Evolutionary conservation across 1,140 invertebrate genomes (phyloP).

Genomic region (Leptinotarsa undecemlineata): DNA sequence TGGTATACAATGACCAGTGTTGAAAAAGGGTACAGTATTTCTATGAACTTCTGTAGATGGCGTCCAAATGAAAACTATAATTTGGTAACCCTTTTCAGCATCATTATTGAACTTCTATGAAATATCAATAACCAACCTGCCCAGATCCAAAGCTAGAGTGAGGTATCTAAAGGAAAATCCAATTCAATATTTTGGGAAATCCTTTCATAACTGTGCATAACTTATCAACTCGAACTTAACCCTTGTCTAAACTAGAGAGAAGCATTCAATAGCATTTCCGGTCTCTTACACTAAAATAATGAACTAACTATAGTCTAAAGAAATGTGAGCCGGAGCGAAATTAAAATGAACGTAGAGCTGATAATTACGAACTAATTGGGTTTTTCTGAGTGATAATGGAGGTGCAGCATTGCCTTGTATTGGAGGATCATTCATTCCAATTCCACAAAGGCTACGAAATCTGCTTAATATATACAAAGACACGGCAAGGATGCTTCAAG

Average conservation of each 20-base stretch:
- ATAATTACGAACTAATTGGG: slow-evolving; percentile 28
- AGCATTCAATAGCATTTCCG: neutral
- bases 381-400: slow-evolving; percentile 26
- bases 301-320: slow-evolving; percentile 2
- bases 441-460: slow-evolving; percentile 22
- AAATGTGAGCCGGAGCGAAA: slow-evolving; percentile 22
- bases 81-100: no score
- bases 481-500: slow-evolving; percentile 10
- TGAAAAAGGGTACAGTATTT: no score
- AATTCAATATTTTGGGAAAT: no score
- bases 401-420: slow-evolving; percentile 4
- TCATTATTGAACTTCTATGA: no score
- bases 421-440: slow-evolving; percentile 19
- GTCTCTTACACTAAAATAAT: neutral
- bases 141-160: no score
- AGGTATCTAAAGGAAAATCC: no score
- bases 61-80: no score
- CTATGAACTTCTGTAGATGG: no score
- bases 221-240: no score
- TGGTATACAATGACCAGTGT: no score
- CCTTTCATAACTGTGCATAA: no score
- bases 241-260: neutral
- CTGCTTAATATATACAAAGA: slow-evolving; percentile 26
- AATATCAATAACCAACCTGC: no score
- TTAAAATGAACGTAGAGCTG: slow-evolving; percentile 13